Evolutionary conservation across 2,888 invertebrate genomes (phyloP).

Genomic region (Axea sp.): DNA sequence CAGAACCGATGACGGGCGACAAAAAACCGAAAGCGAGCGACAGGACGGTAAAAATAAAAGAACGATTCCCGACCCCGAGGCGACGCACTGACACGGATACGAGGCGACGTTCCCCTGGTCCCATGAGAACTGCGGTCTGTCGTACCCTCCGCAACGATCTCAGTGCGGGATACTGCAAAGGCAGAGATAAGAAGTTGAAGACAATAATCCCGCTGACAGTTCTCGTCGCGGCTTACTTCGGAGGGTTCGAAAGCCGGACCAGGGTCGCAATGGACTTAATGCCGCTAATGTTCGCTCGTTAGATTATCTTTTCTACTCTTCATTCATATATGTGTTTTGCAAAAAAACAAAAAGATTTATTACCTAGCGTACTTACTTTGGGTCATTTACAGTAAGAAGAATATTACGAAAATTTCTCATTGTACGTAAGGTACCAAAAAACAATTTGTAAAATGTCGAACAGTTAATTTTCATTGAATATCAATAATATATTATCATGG

Average conservation of each 20-base stretch:
- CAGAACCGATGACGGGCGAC: slow-evolving; percentile 44
- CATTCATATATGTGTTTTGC: slow-evolving; percentile 1
- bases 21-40: slow-evolving; percentile 11
- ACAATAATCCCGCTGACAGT: slow-evolving; percentile 79
- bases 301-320: slow-evolving; percentile 31
- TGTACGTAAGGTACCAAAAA: too few species aligned
- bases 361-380: background rate
- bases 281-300: slow-evolving; percentile 44
- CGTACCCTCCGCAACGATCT: slow-evolving; percentile 59
- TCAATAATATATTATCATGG: too few species aligned
- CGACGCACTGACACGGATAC: slow-evolving; percentile 69
- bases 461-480: too few species aligned
- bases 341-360: too few species aligned
- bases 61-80: slow-evolving; percentile 63
- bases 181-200: slow-evolving; percentile 77
- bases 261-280: slow-evolving; percentile 35
- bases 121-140: slow-evolving; percentile 65
- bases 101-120: slow-evolving; percentile 68
- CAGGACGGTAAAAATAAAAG: slow-evolving; percentile 52
- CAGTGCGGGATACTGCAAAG: slow-evolving; percentile 61
- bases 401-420: too few species aligned
- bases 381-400: too few species aligned
- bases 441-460: too few species aligned
- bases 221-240: slow-evolving; percentile 72
- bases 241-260: slow-evolving; percentile 45